Conservation (phyloP, 2,113 vertebrate genomes). For the Scomber japonicus region DNA sequence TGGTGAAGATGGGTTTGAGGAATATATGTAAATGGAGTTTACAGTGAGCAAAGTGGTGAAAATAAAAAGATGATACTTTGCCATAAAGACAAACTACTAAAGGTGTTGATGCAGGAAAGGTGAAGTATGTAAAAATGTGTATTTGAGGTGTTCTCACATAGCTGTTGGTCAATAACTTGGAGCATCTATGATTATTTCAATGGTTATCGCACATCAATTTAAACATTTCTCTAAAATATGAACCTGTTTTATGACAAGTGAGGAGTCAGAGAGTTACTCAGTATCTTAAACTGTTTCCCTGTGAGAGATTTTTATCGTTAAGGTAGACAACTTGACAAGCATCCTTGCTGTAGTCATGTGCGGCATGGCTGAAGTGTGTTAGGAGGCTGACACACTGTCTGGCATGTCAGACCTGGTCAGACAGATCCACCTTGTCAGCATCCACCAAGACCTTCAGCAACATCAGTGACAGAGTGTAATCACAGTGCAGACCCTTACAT, state of each 20-base stretch:
- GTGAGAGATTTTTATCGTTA: not conserved
- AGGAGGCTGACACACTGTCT: slow-evolving; percentile 30
- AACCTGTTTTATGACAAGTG: not conserved
- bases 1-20: not conserved
- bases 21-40: not conserved
- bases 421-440: slow-evolving; percentile 59
- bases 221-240: not conserved
- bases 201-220: not conserved
- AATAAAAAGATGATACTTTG: not conserved
- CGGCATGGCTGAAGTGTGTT: slow-evolving; percentile 1
- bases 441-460: slow-evolving; percentile 37
- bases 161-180: not conserved
- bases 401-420: slow-evolving; percentile 46
- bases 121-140: not conserved
- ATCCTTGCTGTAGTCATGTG: not conserved
- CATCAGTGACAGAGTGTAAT: slow-evolving; percentile 46
- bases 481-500: slow-evolving; percentile 40
- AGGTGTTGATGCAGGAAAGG: too few relatives aligned
- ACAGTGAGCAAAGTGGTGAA: not conserved
- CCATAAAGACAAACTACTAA: too few relatives aligned
- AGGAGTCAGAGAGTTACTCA: not conserved
- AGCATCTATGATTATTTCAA: not conserved
- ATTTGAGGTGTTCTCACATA: not conserved
- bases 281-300: not conserved
- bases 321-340: slow-evolving; percentile 14